Conservation (phyloP, 2,113 vertebrate genomes). For the Actenoides lindsayi region DNA sequence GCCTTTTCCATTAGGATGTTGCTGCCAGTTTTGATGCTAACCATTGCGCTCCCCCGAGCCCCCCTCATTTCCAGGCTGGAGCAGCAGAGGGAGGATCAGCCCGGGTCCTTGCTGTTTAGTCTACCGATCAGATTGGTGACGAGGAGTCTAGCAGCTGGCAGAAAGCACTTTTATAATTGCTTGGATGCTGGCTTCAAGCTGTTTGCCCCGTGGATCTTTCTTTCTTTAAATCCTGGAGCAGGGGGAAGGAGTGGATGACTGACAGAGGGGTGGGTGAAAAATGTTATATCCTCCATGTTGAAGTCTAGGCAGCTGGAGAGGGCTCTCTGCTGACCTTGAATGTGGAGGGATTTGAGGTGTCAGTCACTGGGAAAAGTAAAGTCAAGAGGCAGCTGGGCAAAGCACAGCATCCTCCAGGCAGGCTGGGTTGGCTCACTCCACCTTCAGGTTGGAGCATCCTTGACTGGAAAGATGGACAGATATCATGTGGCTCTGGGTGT, state of each 20-base stretch:
- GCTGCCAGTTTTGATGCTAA: constrained; percentile 82
- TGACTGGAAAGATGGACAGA: neutral
- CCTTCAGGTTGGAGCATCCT: neutral
- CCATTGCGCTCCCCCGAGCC: constrained; percentile 62
- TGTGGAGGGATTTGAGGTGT: neutral
- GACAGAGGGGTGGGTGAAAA: neutral
- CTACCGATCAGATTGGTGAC: constrained; percentile 94
- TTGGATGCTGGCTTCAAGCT: neutral
- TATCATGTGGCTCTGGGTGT: rapidly evolving
- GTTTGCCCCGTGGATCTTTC: neutral
- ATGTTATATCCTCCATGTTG: neutral
- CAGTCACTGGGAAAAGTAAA: neutral
- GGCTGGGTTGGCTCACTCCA: neutral
- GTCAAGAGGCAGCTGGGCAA: neutral
- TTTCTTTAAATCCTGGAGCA: neutral
- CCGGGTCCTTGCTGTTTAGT: constrained; percentile 88
- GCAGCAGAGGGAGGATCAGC: constrained; percentile 52
- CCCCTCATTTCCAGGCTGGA: constrained; percentile 64
- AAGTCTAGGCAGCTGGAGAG: neutral
- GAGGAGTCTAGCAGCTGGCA: constrained; percentile 81
- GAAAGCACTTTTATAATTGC: constrained; percentile 51
- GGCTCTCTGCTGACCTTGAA: neutral
- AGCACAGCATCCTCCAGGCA: neutral
- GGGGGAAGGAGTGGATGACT: neutral
- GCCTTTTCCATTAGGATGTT: constrained; percentile 68